A percentile compares a stretch with the other conserved stretches of the same genome.
phyloP scores from a whole-genome alignment of 1,140 invertebrate species.

The Drosophila subobscura region DNA sequence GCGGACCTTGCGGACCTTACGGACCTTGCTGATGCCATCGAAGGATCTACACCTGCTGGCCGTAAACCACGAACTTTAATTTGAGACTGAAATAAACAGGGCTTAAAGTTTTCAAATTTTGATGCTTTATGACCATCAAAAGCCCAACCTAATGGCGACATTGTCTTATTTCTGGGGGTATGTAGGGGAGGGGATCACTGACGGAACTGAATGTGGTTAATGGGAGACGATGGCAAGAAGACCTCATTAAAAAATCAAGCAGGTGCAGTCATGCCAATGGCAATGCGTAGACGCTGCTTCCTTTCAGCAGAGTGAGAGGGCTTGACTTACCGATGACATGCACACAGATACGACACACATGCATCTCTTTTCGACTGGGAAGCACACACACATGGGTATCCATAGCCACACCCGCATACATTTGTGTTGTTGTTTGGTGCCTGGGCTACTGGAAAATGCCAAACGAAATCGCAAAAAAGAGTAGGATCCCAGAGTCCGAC shows the following conservation, averaged over 20 bases:
- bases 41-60: not conserved
- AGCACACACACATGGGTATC: not conserved
- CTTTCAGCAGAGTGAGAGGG: not conserved
- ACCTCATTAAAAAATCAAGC: constrained; percentile 31
- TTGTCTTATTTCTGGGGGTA: too few species aligned
- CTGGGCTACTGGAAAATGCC: constrained; percentile 20
- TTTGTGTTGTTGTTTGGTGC: constrained; percentile 20
- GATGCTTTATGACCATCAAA: too few species aligned
- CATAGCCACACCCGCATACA: not conserved
- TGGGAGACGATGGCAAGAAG: too few species aligned
- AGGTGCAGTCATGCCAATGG: constrained; percentile 6
- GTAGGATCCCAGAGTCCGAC: not conserved
- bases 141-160: too few species aligned
- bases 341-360: not conserved
- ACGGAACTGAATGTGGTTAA: too few species aligned
- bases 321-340: too few species aligned
- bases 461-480: constrained; percentile 15
- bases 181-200: too few species aligned
- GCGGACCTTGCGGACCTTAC: constrained; percentile 14
- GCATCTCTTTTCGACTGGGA: not conserved
- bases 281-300: constrained; percentile 6
- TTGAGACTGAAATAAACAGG: too few species aligned
- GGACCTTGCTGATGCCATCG: constrained; percentile 11
- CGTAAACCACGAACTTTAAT: not conserved
- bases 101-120: too few species aligned